Percentiles rank a stretch among this genome's conserved stretches.
Conservation (phyloP, 1,140 invertebrate genomes). For the Philotrypesis tridentata region DNA sequence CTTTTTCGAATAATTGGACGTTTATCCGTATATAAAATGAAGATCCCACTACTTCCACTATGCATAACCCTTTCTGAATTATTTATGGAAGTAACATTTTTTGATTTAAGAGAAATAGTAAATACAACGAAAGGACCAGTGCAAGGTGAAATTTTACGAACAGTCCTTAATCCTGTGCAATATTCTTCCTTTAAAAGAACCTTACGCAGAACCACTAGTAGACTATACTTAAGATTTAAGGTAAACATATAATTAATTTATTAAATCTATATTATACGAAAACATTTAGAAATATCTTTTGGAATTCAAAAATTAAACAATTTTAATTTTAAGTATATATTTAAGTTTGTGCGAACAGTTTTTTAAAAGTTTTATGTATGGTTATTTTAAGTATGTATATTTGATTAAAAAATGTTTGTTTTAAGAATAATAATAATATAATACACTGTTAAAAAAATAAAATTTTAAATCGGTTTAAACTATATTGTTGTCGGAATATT, state of each 20-base stretch:
- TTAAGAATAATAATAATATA: not conserved
- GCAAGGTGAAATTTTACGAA: constrained; percentile 49
- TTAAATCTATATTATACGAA: not conserved
- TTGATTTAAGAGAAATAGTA: constrained; percentile 30
- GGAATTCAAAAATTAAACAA: not conserved
- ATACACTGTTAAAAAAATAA: not conserved
- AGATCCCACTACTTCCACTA: too few relatives aligned
- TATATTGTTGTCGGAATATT: too few relatives aligned
- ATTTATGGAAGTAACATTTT: not conserved
- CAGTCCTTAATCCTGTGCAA: constrained; percentile 41
- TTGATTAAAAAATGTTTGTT: not conserved
- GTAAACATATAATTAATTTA: constrained; percentile 36
- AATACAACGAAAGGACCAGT: constrained; percentile 42
- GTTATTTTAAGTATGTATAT: not conserved
- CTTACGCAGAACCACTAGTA: constrained; percentile 57
- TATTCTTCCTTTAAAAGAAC: constrained; percentile 61
- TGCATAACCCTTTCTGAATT: not conserved
- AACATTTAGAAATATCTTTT: not conserved
- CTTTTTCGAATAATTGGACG: too few relatives aligned
- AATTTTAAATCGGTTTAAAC: too few relatives aligned
- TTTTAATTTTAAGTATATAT: not conserved
- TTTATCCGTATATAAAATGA: too few relatives aligned
- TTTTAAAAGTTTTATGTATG: too few relatives aligned
- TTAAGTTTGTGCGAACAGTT: too few relatives aligned
- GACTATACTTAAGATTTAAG: constrained; percentile 55